Percentiles rank a stretch among this genome's conserved stretches.
These are phyloP conservation scores for Xyrichtys novacula DNA, from an alignment of 2,797 vertebrate species.

Conservation along the genomic window DNA sequence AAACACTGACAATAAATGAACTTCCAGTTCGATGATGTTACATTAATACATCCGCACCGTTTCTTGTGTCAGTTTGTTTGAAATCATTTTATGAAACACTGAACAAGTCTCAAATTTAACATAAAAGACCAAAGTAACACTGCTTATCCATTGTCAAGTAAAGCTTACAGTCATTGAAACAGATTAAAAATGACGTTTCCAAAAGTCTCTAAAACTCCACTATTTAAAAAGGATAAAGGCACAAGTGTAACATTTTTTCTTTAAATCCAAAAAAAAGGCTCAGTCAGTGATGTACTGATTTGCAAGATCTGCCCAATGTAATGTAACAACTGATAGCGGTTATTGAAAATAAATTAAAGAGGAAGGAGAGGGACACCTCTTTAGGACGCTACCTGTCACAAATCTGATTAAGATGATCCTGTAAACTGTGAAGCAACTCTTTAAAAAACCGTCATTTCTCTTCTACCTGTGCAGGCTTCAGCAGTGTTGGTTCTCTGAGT, in stretches of 20 bases:
- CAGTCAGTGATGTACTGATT: constrained; percentile 10
- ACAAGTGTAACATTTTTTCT: constrained; percentile 53
- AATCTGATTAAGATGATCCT: constrained; percentile 13
- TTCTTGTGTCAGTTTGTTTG: constrained; percentile 4
- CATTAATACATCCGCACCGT: neutral
- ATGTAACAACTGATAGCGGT: constrained; percentile 2
- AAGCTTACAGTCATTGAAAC: constrained; percentile 39
- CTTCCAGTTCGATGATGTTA: constrained; percentile 25
- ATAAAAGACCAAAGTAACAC: constrained; percentile 37
- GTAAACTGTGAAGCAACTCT: constrained; percentile 11
- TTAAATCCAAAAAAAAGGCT: constrained; percentile 28
- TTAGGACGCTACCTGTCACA: constrained; percentile 18
- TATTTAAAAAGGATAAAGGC: constrained; percentile 58
- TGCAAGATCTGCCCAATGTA: constrained; percentile 16
- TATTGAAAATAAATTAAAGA: constrained; percentile 49
- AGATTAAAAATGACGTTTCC: constrained; percentile 21
- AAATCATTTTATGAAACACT: constrained; percentile 46
- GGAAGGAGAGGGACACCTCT: constrained; percentile 10
- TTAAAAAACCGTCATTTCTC: constrained; percentile 24
- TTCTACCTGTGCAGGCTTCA: constrained; percentile 19
- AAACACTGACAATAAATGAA: constrained; percentile 35
- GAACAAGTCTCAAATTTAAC: neutral
- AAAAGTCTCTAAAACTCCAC: constrained; percentile 44
- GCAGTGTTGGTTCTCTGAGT: constrained; percentile 6
- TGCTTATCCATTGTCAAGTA: constrained; percentile 18